Evolutionary conservation across 2,113 vertebrate genomes (phyloP).

Genomic region (Stercorarius parasiticus): DNA sequence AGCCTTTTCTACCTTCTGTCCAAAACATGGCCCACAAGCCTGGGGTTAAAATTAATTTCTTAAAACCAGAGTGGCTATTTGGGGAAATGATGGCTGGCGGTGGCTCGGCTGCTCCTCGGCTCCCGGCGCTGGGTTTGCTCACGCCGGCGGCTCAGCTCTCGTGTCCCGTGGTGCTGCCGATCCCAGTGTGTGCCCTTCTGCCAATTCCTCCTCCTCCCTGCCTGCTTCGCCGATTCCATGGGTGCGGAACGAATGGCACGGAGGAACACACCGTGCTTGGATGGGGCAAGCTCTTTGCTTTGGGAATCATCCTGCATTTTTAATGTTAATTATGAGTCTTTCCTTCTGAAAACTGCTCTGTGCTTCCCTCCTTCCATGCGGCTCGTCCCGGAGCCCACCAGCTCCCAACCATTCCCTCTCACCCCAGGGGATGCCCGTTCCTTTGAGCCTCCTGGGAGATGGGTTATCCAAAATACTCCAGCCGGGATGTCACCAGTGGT

Average conservation of each 20-base stretch:
- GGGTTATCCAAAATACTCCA: neutral
- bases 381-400: neutral
- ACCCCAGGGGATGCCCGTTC: rapidly evolving
- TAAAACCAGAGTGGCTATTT: neutral
- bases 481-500: neutral
- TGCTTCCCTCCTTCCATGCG: neutral
- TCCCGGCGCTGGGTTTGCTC: neutral
- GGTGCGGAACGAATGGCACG: neutral
- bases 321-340: neutral
- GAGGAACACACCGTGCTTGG: neutral
- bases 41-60: neutral
- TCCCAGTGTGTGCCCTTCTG: neutral
- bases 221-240: neutral
- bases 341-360: neutral
- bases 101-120: neutral
- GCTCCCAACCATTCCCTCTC: neutral
- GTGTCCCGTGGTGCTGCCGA: neutral
- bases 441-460: neutral
- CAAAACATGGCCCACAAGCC: neutral
- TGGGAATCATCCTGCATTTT: neutral
- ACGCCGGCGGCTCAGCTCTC: rapidly evolving
- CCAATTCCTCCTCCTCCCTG: neutral
- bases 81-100: neutral
- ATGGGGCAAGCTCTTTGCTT: neutral
- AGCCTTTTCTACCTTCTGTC: neutral